Conservation (phyloP, 2,888 invertebrate species). For the Torymus texanus region DNA sequence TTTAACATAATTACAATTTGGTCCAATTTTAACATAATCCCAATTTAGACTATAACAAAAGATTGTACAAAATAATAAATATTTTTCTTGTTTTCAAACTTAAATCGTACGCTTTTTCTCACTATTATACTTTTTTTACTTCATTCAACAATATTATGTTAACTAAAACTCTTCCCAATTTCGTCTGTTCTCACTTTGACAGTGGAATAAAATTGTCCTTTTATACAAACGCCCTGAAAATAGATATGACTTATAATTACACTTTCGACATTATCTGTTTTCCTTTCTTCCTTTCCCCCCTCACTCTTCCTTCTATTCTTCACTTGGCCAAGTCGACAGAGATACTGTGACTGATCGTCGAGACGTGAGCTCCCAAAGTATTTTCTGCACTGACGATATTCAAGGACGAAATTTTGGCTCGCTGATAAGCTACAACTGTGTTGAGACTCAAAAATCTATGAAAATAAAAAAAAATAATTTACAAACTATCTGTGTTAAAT, state of each 20-base stretch:
- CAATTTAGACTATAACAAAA: slow-evolving; percentile 4
- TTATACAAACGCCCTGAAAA: slow-evolving; percentile 41
- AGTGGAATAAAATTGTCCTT: slow-evolving; percentile 46
- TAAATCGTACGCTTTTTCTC: slow-evolving; percentile 1
- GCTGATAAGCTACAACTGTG: slow-evolving; percentile 92
- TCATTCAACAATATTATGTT: slow-evolving; percentile 15
- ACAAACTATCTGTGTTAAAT: too few relatives aligned
- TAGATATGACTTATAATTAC: slow-evolving; percentile 52
- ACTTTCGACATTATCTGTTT: slow-evolving; percentile 28
- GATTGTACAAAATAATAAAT: slow-evolving; percentile 35
- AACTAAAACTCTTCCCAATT: slow-evolving; percentile 36
- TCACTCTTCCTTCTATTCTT: slow-evolving; percentile 56
- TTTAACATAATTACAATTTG: too few relatives aligned
- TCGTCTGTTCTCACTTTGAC: slow-evolving; percentile 20
- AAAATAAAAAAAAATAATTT: slow-evolving; percentile 57
- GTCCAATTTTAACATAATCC: too few relatives aligned
- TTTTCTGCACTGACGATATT: slow-evolving; percentile 80
- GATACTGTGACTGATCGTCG: slow-evolving; percentile 78
- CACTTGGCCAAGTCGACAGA: slow-evolving; percentile 74
- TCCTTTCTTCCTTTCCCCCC: background rate
- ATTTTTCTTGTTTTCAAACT: background rate
- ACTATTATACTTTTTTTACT: slow-evolving; percentile 9
- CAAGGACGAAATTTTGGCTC: slow-evolving; percentile 91
- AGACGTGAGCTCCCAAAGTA: slow-evolving; percentile 67
- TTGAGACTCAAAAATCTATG: slow-evolving; percentile 89